Conservation (phyloP, 2,888 invertebrate species). For the Erebia aethiops region DNA sequence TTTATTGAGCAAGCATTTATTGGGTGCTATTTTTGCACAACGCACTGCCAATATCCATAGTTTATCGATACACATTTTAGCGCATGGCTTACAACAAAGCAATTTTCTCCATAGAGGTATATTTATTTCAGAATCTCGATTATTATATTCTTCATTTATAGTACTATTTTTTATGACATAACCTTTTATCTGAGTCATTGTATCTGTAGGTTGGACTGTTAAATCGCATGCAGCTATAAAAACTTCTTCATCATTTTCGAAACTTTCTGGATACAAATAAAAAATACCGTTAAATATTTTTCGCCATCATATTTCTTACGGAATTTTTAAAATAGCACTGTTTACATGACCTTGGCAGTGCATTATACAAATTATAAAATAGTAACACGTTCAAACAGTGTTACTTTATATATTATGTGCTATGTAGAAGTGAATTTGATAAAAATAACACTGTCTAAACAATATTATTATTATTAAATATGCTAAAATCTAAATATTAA, state of each 20-base stretch:
- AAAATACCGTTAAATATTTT: constrained; percentile 24
- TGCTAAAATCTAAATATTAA: no score
- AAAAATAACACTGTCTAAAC: constrained; percentile 38
- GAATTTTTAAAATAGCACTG: constrained; percentile 61
- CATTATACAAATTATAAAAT: constrained; percentile 55
- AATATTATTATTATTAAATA: no score
- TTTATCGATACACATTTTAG: constrained; percentile 48
- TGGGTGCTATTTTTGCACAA: constrained; percentile 62
- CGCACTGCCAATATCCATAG: constrained; percentile 69
- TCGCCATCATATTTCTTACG: not conserved
- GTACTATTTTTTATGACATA: constrained; percentile 55
- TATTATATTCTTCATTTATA: constrained; percentile 46
- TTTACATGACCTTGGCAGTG: constrained; percentile 53
- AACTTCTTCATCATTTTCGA: constrained; percentile 55
- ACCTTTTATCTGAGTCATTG: constrained; percentile 55
- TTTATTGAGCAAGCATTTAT: constrained; percentile 50
- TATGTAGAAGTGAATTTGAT: constrained; percentile 1
- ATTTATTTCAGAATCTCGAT: constrained; percentile 39
- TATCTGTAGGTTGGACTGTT: constrained; percentile 49
- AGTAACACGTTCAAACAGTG: constrained; percentile 58
- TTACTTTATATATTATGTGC: constrained; percentile 53
- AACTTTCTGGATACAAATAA: constrained; percentile 50
- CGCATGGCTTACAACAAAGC: constrained; percentile 56
- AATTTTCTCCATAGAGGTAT: constrained; percentile 55
- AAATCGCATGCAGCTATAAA: constrained; percentile 66